These are phyloP conservation scores for Sprattus sprattus DNA, from an alignment of 2,113 vertebrate species.

Conservation along the genomic window DNA sequence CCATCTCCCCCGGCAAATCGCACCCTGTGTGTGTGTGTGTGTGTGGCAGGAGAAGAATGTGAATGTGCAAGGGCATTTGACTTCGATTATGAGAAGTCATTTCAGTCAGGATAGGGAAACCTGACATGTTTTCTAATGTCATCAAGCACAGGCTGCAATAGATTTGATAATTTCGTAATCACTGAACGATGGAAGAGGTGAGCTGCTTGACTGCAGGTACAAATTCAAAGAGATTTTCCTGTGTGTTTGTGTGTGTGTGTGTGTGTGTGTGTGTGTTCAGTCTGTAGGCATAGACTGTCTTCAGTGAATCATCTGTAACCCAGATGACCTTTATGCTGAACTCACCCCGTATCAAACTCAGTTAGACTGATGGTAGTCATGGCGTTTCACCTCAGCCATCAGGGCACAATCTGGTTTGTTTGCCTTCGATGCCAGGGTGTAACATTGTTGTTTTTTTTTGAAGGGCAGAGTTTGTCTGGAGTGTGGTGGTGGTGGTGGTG, in stretches of 20 bases:
- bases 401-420: too few relatives aligned
- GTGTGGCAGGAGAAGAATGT: not conserved
- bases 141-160: not conserved
- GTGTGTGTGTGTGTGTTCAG: too few relatives aligned
- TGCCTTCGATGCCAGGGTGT: too few relatives aligned
- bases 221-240: not conserved
- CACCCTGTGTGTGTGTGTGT: slow-evolving; percentile 3
- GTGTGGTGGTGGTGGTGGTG: not conserved
- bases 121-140: not conserved
- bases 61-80: not conserved
- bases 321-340: too few relatives aligned
- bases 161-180: not conserved
- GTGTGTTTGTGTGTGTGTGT: too few relatives aligned
- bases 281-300: too few relatives aligned
- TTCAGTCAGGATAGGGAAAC: not conserved
- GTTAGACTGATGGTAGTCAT: too few relatives aligned
- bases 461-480: not conserved
- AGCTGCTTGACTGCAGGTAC: not conserved
- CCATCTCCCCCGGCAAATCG: too few relatives aligned
- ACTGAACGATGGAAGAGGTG: not conserved
- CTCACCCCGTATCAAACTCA: too few relatives aligned
- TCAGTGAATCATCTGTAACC: too few relatives aligned
- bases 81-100: not conserved
- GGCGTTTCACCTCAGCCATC: too few relatives aligned
- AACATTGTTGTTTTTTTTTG: too few relatives aligned